Conservation (phyloP, 2,113 vertebrate species). For the Rhinichthys klamathensis region DNA sequence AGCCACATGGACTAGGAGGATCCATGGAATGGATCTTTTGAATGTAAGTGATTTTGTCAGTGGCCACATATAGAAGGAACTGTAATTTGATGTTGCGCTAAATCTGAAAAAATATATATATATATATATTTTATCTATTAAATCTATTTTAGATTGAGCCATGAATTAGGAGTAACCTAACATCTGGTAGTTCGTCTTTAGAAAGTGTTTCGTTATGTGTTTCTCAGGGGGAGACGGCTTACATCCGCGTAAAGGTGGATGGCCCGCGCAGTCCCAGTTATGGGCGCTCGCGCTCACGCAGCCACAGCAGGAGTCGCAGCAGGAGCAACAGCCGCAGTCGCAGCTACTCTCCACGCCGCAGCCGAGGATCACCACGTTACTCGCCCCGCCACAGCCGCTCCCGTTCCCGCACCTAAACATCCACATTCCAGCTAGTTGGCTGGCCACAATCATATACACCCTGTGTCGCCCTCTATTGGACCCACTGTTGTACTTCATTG, state of each 20-base stretch:
- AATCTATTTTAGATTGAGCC: slow-evolving; percentile 31
- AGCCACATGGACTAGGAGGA: slow-evolving; percentile 58
- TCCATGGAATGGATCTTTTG: slow-evolving; percentile 57
- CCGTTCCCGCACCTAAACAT: slow-evolving; percentile 72
- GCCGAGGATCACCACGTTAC: slow-evolving; percentile 84
- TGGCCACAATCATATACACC: slow-evolving; percentile 49
- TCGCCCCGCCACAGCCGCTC: slow-evolving; percentile 74
- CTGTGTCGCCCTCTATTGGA: slow-evolving; percentile 54
- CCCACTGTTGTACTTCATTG: slow-evolving; percentile 55
- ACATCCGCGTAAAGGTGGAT: slow-evolving; percentile 87
- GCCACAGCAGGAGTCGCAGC: slow-evolving; percentile 79
- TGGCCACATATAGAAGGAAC: neutral
- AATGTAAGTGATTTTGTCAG: slow-evolving; percentile 58
- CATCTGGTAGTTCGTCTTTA: neutral
- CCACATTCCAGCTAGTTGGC: slow-evolving; percentile 51
- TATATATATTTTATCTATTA: neutral
- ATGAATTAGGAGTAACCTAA: slow-evolving; percentile 19
- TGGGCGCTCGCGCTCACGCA: slow-evolving; percentile 83
- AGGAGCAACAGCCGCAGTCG: slow-evolving; percentile 83
- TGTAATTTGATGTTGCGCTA: neutral
- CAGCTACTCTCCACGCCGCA: slow-evolving; percentile 86
- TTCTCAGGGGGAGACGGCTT: slow-evolving; percentile 87
- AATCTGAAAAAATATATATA: neutral
- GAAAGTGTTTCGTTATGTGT: slow-evolving; percentile 58
- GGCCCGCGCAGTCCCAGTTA: slow-evolving; percentile 86